Percentiles rank a stretch among this genome's conserved stretches.
These are phyloP conservation scores for Drosophila pandora DNA, from an alignment of 1,140 invertebrate species.

Conservation along the genomic window DNA sequence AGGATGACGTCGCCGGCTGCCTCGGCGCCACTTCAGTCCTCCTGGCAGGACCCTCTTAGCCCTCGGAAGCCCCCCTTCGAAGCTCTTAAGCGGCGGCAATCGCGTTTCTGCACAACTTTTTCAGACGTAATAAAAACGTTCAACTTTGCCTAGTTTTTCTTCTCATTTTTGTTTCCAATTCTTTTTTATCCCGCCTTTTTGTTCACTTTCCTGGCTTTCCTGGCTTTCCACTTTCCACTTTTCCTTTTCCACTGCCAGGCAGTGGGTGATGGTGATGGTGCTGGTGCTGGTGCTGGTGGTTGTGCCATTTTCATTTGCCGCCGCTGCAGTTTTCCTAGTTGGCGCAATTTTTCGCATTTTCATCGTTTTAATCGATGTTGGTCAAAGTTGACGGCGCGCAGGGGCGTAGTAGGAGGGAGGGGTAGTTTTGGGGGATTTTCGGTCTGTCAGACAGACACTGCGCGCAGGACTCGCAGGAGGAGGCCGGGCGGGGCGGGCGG, in stretches of 20 bases:
- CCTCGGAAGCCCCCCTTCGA: conserved; percentile 18
- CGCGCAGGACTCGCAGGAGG: neutral
- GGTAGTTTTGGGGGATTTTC: neutral
- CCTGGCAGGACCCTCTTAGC: neutral
- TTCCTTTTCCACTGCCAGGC: conserved; percentile 7
- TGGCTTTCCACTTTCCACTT: neutral
- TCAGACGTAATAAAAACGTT: conserved; percentile 77
- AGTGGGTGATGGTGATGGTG: too few relatives aligned
- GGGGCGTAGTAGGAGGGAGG: neutral
- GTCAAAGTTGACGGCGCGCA: conserved; percentile 63
- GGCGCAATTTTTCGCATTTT: conserved; percentile 80
- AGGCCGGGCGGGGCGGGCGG: neutral
- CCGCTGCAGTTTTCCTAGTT: conserved; percentile 78
- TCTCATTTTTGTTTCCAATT: conserved; percentile 16
- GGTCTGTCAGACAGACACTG: conserved; percentile 30
- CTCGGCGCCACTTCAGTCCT: conserved; percentile 35
- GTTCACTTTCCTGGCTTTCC: conserved; percentile 22
- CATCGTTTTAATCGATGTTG: conserved; percentile 82
- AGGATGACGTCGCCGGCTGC: conserved; percentile 48
- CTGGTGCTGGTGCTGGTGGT: conserved; percentile 20
- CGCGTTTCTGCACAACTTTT: conserved; percentile 78
- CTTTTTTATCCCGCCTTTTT: conserved; percentile 24
- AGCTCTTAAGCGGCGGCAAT: conserved; percentile 78
- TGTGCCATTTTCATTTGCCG: conserved; percentile 75
- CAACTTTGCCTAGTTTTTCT: conserved; percentile 64